Evolutionary conservation across 2,888 invertebrate genomes (phyloP).

Genomic region (Drosophila recens): DNA sequence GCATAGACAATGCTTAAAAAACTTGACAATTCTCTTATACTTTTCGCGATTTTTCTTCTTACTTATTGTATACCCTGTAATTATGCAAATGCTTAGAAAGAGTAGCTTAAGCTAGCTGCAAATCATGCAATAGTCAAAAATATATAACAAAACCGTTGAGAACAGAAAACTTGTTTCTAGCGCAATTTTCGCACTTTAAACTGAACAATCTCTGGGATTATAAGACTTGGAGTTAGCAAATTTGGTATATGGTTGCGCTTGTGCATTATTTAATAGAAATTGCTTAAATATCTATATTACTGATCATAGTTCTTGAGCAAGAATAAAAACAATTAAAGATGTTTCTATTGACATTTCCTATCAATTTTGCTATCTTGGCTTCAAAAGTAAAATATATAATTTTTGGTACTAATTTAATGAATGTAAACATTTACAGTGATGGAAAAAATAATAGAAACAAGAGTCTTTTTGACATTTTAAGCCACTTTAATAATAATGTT

Average conservation of each 20-base stretch:
- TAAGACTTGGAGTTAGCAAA: background rate
- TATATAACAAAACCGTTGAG: background rate
- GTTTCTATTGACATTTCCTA: background rate
- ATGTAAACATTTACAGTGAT: background rate
- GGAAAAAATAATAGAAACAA: too few relatives aligned
- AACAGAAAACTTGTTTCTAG: background rate
- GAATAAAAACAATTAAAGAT: background rate
- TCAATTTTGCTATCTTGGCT: background rate
- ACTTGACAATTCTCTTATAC: conserved; percentile 45
- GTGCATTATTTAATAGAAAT: background rate
- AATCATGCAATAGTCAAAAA: background rate
- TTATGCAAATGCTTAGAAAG: background rate
- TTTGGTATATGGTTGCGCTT: background rate
- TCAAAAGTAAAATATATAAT: background rate
- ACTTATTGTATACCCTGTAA: conserved; percentile 18
- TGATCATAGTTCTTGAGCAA: background rate
- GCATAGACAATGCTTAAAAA: conserved; percentile 36
- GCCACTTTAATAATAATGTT: too few relatives aligned
- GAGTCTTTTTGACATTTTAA: too few relatives aligned
- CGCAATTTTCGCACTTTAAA: background rate
- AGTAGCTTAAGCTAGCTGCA: background rate
- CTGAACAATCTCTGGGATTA: background rate
- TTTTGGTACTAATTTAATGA: background rate
- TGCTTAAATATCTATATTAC: background rate
- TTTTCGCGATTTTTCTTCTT: conserved; percentile 15